phyloP scores from a whole-genome alignment of 2,888 invertebrate species.

The Chironomus riparius region DNA sequence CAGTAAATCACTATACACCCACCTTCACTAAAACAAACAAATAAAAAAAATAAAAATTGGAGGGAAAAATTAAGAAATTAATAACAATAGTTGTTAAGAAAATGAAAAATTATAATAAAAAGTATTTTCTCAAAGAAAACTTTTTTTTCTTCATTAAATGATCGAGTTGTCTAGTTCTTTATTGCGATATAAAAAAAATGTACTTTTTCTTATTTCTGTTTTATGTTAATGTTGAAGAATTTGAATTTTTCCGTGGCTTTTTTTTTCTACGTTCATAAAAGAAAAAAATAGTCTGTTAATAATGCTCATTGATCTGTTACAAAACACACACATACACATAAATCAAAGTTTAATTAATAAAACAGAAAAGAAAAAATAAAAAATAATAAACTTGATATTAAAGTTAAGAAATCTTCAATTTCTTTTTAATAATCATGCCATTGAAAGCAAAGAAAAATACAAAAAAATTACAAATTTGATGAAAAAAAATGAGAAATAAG shows the following conservation, averaged over 20 bases:
- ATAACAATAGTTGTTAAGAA: no score
- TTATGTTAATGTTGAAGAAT: not conserved
- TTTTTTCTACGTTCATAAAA: not conserved
- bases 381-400: not conserved
- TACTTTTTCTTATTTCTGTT: not conserved
- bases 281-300: not conserved
- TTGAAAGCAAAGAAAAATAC: not conserved
- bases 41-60: no score
- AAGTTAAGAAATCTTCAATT: not conserved
- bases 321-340: not conserved
- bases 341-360: not conserved
- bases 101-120: not conserved
- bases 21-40: no score
- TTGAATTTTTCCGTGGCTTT: not conserved
- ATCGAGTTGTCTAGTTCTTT: constrained; percentile 3
- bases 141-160: not conserved
- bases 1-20: no score
- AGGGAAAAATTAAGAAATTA: no score
- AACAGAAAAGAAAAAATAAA: not conserved
- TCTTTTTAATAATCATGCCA: constrained; percentile 9
- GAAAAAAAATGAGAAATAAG: not conserved
- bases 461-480: not conserved
- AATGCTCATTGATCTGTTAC: constrained; percentile 18
- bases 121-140: not conserved
- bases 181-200: not conserved